Conservation (phyloP, 2,888 invertebrate species). For the Euphydryas editha region DNA sequence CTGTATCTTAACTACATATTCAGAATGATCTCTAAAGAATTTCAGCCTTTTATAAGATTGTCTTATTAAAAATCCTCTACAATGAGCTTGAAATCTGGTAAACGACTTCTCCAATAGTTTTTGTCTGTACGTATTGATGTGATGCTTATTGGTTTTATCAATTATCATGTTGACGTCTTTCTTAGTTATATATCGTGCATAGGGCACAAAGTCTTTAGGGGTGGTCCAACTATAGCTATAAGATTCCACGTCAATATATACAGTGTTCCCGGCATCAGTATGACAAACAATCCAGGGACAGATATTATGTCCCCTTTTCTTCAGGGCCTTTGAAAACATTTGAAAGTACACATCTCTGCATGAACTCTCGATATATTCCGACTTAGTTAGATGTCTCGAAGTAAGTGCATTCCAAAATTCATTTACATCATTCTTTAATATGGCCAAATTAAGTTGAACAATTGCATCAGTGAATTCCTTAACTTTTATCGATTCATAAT, state of each 20-base stretch:
- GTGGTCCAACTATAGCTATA: slow-evolving; percentile 80
- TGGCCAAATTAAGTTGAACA: slow-evolving; percentile 70
- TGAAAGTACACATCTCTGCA: slow-evolving; percentile 76
- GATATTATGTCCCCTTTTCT: slow-evolving; percentile 71
- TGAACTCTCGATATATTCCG: slow-evolving; percentile 59
- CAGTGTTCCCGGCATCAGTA: slow-evolving; percentile 77
- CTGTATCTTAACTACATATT: slow-evolving; percentile 80
- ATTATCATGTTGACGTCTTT: slow-evolving; percentile 70
- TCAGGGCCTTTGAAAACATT: slow-evolving; percentile 73
- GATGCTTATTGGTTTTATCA: slow-evolving; percentile 74
- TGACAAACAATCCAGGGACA: slow-evolving; percentile 81
- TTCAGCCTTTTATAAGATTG: slow-evolving; percentile 68
- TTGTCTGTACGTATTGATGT: slow-evolving; percentile 70
- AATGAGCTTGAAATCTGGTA: slow-evolving; percentile 83
- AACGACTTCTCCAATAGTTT: slow-evolving; percentile 72
- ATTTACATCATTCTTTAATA: slow-evolving; percentile 68
- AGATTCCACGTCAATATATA: slow-evolving; percentile 80
- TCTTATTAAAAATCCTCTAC: slow-evolving; percentile 84
- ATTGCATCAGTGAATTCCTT: slow-evolving; percentile 74
- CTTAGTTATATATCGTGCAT: slow-evolving; percentile 74
- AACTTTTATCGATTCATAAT: slow-evolving; percentile 75
- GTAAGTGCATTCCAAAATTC: slow-evolving; percentile 69
- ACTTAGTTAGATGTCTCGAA: slow-evolving; percentile 56
- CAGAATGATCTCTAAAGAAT: slow-evolving; percentile 69
- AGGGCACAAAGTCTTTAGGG: slow-evolving; percentile 77